Percentiles rank a stretch among this genome's conserved stretches.
phyloP scores from a whole-genome alignment of 2,113 vertebrate genomes.

The human (Homo sapiens) region DNA sequence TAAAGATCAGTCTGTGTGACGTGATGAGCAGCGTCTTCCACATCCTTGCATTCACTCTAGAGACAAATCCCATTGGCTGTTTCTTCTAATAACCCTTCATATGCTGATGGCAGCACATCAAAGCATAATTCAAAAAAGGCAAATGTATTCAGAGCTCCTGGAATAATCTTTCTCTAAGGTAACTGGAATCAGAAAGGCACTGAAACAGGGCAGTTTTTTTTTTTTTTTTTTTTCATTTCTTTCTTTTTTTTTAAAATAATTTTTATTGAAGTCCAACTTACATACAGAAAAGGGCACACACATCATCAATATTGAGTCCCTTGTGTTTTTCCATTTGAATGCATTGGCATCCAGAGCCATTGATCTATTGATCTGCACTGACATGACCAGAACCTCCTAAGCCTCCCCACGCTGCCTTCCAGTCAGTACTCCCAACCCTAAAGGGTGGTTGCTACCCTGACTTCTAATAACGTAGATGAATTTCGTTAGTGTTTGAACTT shows the following conservation, averaged over 20 bases:
- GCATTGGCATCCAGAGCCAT: not conserved
- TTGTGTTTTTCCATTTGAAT: not conserved
- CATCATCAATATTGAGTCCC: not conserved
- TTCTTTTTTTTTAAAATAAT: not conserved
- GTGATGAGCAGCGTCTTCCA: not conserved
- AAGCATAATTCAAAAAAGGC: not conserved
- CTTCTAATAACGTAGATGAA: not conserved
- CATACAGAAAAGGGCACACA: not conserved
- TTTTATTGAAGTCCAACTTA: not conserved
- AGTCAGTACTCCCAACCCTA: not conserved
- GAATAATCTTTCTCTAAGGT: not conserved
- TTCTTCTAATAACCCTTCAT: not conserved
- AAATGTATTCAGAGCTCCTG: not conserved
- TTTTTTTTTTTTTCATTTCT: not conserved
- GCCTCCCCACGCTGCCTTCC: not conserved
- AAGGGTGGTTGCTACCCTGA: not conserved
- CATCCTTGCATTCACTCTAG: not conserved
- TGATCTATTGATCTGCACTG: not conserved
- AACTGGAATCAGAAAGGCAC: not conserved
- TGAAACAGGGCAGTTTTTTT: not conserved
- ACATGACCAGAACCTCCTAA: not conserved
- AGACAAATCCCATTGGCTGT: not conserved
- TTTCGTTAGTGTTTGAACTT: not conserved
- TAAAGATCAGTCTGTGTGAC: slow-evolving; percentile 6
- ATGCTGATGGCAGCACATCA: not conserved